Evolutionary conservation across 2,797 vertebrate species (phyloP).

Genomic region (Novumbra hubbsi): DNA sequence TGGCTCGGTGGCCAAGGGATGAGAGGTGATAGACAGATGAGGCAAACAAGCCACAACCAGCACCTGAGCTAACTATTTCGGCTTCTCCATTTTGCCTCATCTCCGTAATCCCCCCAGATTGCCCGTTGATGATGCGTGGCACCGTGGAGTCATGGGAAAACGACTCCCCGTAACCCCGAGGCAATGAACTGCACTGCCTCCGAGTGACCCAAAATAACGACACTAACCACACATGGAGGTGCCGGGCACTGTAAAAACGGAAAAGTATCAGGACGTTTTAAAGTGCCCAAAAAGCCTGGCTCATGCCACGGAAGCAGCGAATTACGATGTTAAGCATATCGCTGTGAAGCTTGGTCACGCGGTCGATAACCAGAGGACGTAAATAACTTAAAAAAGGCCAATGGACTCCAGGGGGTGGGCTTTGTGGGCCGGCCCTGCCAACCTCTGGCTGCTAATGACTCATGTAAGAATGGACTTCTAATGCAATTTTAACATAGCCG

Average conservation of each 20-base stretch:
- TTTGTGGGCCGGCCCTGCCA: background rate
- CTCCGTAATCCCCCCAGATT: background rate
- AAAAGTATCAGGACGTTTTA: background rate
- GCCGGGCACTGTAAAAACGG: background rate
- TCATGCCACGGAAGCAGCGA: background rate
- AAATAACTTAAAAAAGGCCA: background rate
- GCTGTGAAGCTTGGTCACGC: background rate
- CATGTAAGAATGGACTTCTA: background rate
- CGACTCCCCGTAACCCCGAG: too few relatives aligned
- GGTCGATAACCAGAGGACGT: background rate
- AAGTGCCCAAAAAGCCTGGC: background rate
- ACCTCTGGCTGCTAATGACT: background rate
- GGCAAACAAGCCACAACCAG: background rate
- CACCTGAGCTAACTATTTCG: background rate
- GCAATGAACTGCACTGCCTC: background rate
- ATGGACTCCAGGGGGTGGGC: background rate
- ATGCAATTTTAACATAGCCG: background rate
- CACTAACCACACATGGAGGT: background rate
- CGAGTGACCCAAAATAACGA: background rate
- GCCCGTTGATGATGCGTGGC: background rate
- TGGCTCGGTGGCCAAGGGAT: background rate
- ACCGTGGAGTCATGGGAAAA: background rate
- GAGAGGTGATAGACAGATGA: conserved; percentile 2
- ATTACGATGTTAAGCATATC: background rate
- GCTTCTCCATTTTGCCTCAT: background rate